Percentiles rank a stretch among this genome's conserved stretches.
Conservation (phyloP, 2,797 vertebrate species). For the Poeciliopsis paucimaculata region DNA sequence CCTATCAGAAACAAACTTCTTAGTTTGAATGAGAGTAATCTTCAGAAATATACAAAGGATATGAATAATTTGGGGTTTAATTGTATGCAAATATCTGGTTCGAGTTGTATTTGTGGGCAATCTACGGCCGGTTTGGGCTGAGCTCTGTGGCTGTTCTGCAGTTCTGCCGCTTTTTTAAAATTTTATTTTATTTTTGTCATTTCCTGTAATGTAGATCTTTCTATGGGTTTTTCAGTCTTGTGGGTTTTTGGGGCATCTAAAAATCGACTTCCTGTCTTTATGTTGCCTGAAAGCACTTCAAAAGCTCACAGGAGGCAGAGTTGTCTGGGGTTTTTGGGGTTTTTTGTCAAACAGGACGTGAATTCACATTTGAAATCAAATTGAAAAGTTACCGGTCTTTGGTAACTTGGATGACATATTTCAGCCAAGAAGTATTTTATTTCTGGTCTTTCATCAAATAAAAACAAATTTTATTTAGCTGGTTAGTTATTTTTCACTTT, state of each 20-base stretch:
- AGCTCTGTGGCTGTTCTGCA: not conserved
- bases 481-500: not conserved
- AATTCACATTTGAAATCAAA: not conserved
- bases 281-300: not conserved
- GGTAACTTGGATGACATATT: not conserved
- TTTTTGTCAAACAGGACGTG: not conserved
- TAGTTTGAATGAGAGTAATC: not conserved
- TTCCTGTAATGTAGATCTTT: not conserved
- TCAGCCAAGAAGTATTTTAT: not conserved
- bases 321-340: not conserved
- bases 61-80: not conserved
- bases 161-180: not conserved
- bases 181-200: not conserved
- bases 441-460: not conserved
- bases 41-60: not conserved
- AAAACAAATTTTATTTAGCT: not conserved
- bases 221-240: not conserved
- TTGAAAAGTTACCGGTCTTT: not conserved
- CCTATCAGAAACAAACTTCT: not conserved
- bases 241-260: not conserved
- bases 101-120: not conserved
- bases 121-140: not conserved
- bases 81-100: not conserved
- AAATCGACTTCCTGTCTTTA: not conserved
- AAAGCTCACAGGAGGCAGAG: not conserved